Percentiles rank a stretch among this genome's conserved stretches.
These are phyloP conservation scores for Enteromius afrohamiltoni DNA, from an alignment of 2,797 vertebrate species.

Conservation along the genomic window DNA sequence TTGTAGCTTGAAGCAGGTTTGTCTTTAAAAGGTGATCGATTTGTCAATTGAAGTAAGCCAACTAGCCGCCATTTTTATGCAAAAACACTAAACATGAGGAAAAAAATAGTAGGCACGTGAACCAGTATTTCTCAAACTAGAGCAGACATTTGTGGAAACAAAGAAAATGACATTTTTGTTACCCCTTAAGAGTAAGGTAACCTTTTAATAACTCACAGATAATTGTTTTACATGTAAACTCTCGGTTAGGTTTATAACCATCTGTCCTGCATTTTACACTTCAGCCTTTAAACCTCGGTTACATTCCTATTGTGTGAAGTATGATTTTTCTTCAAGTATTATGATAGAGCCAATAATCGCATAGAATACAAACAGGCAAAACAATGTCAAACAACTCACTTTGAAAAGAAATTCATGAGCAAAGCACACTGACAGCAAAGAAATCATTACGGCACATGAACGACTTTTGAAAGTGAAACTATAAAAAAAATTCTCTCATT, in stretches of 20 bases:
- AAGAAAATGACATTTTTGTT: not conserved
- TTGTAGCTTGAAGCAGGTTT: not conserved
- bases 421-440: not conserved
- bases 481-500: not conserved
- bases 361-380: not conserved
- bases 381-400: not conserved
- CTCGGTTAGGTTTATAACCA: conserved; percentile 48
- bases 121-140: not conserved
- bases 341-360: not conserved
- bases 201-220: not conserved
- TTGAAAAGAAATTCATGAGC: not conserved
- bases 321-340: not conserved
- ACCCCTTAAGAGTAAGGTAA: not conserved
- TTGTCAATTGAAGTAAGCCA: not conserved
- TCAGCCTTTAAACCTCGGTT: conserved; percentile 14
- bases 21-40: not conserved
- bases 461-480: conserved; percentile 10
- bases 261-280: conserved; percentile 37
- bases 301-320: not conserved
- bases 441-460: not conserved
- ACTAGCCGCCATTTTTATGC: not conserved
- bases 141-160: not conserved
- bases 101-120: not conserved
- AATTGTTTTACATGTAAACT: not conserved
- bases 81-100: not conserved